Conservation (phyloP, 2,797 vertebrate species). For the Eremophila alpestris region DNA sequence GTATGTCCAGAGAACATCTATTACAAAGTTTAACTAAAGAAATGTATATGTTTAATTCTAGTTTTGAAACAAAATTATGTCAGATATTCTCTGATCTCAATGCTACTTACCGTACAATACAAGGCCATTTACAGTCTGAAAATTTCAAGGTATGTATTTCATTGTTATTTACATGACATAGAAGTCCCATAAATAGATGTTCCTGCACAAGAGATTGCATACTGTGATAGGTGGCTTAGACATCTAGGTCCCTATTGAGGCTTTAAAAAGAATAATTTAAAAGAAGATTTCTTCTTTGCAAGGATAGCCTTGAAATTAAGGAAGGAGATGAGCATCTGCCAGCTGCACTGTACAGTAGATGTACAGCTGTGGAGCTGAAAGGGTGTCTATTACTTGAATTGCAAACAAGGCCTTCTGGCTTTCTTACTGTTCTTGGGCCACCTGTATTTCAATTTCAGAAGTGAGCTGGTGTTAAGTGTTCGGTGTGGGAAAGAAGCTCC, state of each 20-base stretch:
- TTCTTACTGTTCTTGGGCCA: background rate
- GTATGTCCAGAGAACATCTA: conserved; percentile 25
- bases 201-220: background rate
- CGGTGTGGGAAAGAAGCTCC: background rate
- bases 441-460: background rate
- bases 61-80: conserved; percentile 97
- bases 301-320: background rate
- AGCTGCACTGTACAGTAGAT: background rate
- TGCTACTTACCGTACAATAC: conserved; percentile 95
- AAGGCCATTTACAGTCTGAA: conserved; percentile 97
- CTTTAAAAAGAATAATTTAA: background rate
- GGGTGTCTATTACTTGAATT: background rate
- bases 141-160: conserved; percentile 93
- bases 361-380: background rate
- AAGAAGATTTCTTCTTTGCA: background rate
- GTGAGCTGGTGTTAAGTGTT: background rate
- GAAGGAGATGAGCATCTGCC: background rate
- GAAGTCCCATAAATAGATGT: conserved; percentile 29
- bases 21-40: conserved; percentile 50
- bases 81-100: conserved; percentile 98
- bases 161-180: conserved; percentile 47
- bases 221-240: background rate
- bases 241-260: background rate
- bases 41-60: conserved; percentile 78
- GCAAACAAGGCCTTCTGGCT: background rate